These are phyloP conservation scores for Ochlodes sylvanus DNA, from an alignment of 2,888 invertebrate genomes.

Conservation along the genomic window DNA sequence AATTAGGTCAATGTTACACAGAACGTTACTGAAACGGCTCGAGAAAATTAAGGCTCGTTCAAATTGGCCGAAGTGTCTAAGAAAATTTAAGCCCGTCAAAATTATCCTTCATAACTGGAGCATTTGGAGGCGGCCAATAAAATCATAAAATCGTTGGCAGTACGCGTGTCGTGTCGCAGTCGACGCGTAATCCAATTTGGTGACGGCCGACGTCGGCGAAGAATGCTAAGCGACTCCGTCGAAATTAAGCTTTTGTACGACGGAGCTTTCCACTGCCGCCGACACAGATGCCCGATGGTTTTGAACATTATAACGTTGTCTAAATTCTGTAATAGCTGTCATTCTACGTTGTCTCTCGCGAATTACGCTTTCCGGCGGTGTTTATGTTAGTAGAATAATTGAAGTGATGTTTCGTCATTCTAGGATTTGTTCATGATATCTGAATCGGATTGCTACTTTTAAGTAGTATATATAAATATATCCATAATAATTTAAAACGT, in stretches of 20 bases:
- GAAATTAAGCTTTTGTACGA: conserved; percentile 65
- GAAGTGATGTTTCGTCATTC: no score
- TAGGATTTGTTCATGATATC: no score
- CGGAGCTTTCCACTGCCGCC: conserved; percentile 42
- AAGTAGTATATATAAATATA: no score
- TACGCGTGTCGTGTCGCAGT: conserved; percentile 55
- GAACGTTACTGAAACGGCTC: not conserved
- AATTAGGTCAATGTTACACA: conserved; percentile 17
- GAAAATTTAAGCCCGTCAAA: conserved; percentile 31
- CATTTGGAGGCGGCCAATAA: conserved; percentile 69
- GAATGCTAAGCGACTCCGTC: conserved; percentile 72
- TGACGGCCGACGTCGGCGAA: conserved; percentile 61
- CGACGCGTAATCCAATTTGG: conserved; percentile 81
- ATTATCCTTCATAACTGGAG: conserved; percentile 60
- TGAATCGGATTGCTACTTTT: no score
- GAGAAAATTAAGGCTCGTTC: conserved; percentile 21
- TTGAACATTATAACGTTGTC: conserved; percentile 1
- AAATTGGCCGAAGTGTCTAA: conserved; percentile 41
- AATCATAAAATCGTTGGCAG: conserved; percentile 76
- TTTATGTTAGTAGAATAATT: no score
- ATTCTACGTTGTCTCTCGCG: not conserved
- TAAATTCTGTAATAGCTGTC: not conserved
- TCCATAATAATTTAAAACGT: no score
- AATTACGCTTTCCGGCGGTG: no score
- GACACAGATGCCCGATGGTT: conserved; percentile 36